phyloP scores from a whole-genome alignment of 2,797 vertebrate genomes.

The Myiotriccus ornatus region DNA sequence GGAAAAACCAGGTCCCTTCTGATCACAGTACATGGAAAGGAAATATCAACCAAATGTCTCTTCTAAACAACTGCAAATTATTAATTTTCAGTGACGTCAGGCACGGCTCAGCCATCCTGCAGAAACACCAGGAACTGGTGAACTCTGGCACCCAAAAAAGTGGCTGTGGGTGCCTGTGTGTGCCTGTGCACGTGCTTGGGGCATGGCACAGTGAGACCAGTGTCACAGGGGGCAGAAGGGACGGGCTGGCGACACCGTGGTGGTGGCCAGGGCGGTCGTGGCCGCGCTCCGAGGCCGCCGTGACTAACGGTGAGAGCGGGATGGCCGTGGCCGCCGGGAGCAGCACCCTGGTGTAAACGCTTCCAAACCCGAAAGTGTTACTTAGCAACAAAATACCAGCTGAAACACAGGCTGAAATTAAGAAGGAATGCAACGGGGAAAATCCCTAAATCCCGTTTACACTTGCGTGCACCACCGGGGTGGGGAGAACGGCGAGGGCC shows the following conservation, averaged over 20 bases:
- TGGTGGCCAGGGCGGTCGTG: accelerated
- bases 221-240: neutral
- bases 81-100: slow-evolving; percentile 57
- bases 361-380: neutral
- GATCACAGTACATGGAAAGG: slow-evolving; percentile 25
- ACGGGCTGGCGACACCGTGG: neutral
- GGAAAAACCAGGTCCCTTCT: slow-evolving; percentile 1
- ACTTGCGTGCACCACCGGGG: accelerated
- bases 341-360: neutral
- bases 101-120: neutral
- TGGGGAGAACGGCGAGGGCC: neutral
- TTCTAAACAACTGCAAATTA: slow-evolving; percentile 70
- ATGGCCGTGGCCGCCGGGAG: neutral
- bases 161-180: neutral
- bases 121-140: neutral
- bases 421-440: slow-evolving; percentile 10
- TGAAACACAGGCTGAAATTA: slow-evolving; percentile 32
- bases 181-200: accelerated
- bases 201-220: accelerated
- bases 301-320: neutral
- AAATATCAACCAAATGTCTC: slow-evolving; percentile 65
- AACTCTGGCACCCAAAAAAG: neutral
- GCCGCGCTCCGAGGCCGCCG: neutral
- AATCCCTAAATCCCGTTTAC: slow-evolving; percentile 31
- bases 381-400: slow-evolving; percentile 50